Percentiles rank a stretch among this genome's conserved stretches.
Evolutionary conservation across 37 sponge, comb jelly and placozoan species (phyloP).

Genomic region (Beroe ovata): DNA sequence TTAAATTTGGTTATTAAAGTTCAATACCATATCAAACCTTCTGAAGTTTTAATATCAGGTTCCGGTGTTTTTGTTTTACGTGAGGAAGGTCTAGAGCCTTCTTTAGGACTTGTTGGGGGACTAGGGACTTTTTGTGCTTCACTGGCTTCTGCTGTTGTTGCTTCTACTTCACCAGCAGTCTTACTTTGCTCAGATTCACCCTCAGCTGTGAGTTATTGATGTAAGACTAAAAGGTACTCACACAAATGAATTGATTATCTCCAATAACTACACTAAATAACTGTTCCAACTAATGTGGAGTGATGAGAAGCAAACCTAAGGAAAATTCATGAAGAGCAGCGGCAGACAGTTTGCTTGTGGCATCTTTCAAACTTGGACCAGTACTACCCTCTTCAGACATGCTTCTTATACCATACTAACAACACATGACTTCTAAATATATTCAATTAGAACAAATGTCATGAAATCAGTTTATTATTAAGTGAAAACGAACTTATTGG

Average conservation of each 20-base stretch:
- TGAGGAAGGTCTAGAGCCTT: slow-evolving; percentile 48
- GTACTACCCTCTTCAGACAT: slow-evolving; percentile 4
- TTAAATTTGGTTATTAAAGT: too few relatives aligned
- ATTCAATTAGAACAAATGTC: too few relatives aligned
- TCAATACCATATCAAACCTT: too few relatives aligned
- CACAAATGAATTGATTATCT: too few relatives aligned
- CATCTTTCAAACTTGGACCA: slow-evolving; percentile 4
- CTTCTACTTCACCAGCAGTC: neutral
- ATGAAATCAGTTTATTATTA: too few relatives aligned
- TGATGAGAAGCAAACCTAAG: too few relatives aligned
- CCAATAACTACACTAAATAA: too few relatives aligned
- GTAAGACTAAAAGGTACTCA: too few relatives aligned
- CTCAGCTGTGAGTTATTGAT: too few relatives aligned
- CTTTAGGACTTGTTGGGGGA: slow-evolving; percentile 29
- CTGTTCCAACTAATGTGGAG: too few relatives aligned
- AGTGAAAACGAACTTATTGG: too few relatives aligned
- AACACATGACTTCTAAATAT: neutral
- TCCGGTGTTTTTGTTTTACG: neutral
- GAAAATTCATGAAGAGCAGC: slow-evolving; percentile 26
- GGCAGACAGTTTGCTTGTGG: slow-evolving; percentile 32
- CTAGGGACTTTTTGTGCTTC: slow-evolving; percentile 1
- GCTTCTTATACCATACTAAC: neutral
- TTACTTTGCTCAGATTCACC: neutral
- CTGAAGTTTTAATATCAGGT: too few relatives aligned
- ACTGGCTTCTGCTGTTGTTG: neutral